Evolutionary conservation across 2,888 invertebrate species (phyloP).

Genomic region (Brachypterus glaber): DNA sequence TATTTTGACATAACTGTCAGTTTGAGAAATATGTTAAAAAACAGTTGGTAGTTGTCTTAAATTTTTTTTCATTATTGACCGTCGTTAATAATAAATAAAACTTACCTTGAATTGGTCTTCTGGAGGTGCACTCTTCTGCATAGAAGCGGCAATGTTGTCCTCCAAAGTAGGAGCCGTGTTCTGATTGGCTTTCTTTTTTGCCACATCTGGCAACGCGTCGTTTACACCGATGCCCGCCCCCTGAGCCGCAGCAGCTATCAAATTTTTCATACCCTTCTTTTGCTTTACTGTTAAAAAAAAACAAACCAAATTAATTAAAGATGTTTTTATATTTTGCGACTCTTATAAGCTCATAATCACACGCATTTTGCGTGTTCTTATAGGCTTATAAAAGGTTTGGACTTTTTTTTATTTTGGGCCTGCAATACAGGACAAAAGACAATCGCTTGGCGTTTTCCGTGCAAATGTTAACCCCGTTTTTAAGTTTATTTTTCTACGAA

Average conservation of each 20-base stretch:
- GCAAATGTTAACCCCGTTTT: no score
- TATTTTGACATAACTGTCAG: no score
- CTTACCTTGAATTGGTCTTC: slow-evolving; percentile 54
- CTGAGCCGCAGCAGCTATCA: slow-evolving; percentile 44
- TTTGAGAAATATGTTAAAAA: no score
- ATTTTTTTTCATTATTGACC: no score
- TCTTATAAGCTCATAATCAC: no score
- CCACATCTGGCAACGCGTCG: slow-evolving; percentile 43
- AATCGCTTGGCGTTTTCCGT: no score
- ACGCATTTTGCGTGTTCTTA: no score
- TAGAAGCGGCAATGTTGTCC: slow-evolving; percentile 45
- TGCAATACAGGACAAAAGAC: no score
- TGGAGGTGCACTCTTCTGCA: slow-evolving; percentile 42
- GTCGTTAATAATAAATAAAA: background rate
- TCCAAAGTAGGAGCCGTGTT: slow-evolving; percentile 34
- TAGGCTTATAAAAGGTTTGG: no score
- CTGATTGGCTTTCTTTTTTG: slow-evolving; percentile 22
- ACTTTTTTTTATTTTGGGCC: slow-evolving; percentile 12
- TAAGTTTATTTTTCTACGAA: no score
- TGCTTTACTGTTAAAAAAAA: slow-evolving; percentile 12
- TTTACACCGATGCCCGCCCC: slow-evolving; percentile 48
- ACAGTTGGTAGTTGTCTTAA: no score
- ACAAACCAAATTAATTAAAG: background rate
- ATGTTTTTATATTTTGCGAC: slow-evolving; percentile 5
- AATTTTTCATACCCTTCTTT: slow-evolving; percentile 28